Conservation (phyloP, 1,140 invertebrate species). For the Ceratosolen fusciceps region DNA sequence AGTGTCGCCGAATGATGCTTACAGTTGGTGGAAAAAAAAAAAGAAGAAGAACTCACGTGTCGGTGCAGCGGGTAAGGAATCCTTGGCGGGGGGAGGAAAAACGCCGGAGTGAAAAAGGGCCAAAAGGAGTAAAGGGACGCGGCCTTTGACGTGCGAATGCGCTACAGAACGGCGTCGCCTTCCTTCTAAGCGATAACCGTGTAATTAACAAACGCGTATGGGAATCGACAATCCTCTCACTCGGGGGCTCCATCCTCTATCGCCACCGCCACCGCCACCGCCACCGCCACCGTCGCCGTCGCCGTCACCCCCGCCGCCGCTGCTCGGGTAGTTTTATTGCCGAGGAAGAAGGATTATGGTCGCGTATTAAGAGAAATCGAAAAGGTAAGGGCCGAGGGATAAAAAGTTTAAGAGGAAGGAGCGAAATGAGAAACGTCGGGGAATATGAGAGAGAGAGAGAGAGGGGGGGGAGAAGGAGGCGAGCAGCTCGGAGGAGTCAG, state of each 20-base stretch:
- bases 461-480: conserved; percentile 1
- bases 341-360: conserved; percentile 35
- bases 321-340: conserved; percentile 40
- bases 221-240: conserved; percentile 31
- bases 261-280: no score
- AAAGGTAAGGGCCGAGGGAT: conserved; percentile 50
- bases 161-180: conserved; percentile 15
- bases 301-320: no score
- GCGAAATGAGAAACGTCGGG: conserved; percentile 44
- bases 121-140: conserved; percentile 6
- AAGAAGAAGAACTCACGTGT: no score
- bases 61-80: neutral
- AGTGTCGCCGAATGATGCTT: neutral
- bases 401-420: conserved; percentile 47
- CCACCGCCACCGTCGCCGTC: no score
- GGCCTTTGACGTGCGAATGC: conserved; percentile 20
- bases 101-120: conserved; percentile 3
- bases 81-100: conserved; percentile 1
- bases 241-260: neutral
- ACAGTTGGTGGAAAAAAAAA: no score
- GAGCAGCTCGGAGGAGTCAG: neutral
- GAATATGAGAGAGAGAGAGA: conserved; percentile 22
- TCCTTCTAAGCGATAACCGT: conserved; percentile 34
- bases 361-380: conserved; percentile 46
- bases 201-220: conserved; percentile 44